Base-by-base conservation (phyloP, 92 coral and sea anemone species). In the Ricordea florida region DNA sequence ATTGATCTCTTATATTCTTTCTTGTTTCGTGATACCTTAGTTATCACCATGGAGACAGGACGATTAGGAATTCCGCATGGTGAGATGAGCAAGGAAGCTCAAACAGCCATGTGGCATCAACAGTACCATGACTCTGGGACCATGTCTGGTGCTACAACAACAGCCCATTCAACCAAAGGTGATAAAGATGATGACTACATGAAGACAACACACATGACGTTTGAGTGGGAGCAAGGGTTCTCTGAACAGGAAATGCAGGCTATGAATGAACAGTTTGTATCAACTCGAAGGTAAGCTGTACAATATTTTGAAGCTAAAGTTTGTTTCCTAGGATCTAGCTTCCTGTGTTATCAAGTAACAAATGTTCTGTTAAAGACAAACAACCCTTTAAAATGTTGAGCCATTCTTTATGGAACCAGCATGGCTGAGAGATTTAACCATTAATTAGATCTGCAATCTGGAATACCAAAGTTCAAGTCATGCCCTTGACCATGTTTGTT, bases 81-180 rank as follows among this genome's bases (percentile, higher is more conserved):
- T 5, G 93, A 91, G 37, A 84, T 89, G 93, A 89, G 89, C 85
- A 94, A 94, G 49, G 93, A 92, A 16, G 92, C 78, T 6, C 97
- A 94, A 85, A 94, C 97, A 9, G 94, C 97, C 3, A 85, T 88
- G 90, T 94, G 98, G 98, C 85, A 89, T 34, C 98, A 94, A 20
- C 85, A 66, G 32, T 81, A 87, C 61, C 97, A 87, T 70, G 98
- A 94, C 40, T 94, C 98, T 5, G 98, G 98, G 14, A 88, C 92
- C 76, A 88, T 92, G 96, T 91, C 97, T 41, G 97, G 93, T 30
- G 94, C 89, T 13, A 94, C 93, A 7, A 94, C 98, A 33, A 93
- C 98, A 0, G 94, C 98, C 2, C 97, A 82, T 42, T 94, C 98
- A 7, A 14, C 85, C 63, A 93, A 92, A 33, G 98, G 98, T 7